These are phyloP conservation scores for Craseonycteris thonglongyai DNA, from an alignment of 2,113 vertebrate genomes.

Conservation along the genomic window DNA sequence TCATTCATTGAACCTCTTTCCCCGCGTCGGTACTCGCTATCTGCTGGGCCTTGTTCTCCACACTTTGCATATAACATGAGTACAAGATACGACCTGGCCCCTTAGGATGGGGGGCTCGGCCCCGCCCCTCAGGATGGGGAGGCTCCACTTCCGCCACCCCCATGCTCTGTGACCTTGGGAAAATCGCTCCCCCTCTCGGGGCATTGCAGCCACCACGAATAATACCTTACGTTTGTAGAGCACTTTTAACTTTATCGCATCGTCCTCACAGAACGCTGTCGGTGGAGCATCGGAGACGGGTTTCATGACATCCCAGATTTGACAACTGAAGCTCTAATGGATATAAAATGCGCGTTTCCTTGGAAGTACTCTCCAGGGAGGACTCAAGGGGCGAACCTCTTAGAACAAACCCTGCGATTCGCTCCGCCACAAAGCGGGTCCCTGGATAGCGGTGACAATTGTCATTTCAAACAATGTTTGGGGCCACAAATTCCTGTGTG, in stretches of 20 bases:
- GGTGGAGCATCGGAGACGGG: not conserved
- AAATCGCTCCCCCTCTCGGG: not conserved
- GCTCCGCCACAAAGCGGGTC: constrained; percentile 32
- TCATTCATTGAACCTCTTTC: fast-evolving
- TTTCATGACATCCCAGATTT: constrained; percentile 24
- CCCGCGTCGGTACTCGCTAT: fast-evolving
- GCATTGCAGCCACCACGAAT: not conserved
- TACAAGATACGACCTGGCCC: not conserved
- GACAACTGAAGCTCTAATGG: constrained; percentile 28
- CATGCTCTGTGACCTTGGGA: constrained; percentile 46
- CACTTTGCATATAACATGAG: fast-evolving
- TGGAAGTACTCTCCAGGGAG: constrained; percentile 47
- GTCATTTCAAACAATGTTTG: constrained; percentile 48
- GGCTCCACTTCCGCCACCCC: no score
- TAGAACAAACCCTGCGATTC: constrained; percentile 25
- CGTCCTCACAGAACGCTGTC: not conserved
- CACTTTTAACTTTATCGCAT: constrained; percentile 46
- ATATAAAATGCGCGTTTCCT: constrained; percentile 37
- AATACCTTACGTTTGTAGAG: not conserved
- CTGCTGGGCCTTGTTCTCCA: fast-evolving
- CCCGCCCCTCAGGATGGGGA: not conserved
- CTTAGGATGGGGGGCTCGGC: not conserved
- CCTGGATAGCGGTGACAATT: not conserved
- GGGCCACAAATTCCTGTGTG: constrained; percentile 18
- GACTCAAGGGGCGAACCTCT: not conserved